Conservation (phyloP, 2,113 vertebrate species). For the Lagopus leucura region DNA sequence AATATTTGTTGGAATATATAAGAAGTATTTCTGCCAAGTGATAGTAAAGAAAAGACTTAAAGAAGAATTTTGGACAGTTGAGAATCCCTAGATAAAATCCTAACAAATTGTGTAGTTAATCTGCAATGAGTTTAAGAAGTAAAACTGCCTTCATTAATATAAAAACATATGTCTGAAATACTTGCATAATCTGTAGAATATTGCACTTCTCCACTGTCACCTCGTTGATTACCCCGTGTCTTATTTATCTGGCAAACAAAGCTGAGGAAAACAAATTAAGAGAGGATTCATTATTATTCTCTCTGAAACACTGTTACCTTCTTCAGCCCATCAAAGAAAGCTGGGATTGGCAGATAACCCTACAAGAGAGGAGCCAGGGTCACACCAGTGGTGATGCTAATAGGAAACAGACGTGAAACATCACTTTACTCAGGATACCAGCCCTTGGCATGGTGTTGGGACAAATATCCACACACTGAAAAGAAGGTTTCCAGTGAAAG, state of each 20-base stretch:
- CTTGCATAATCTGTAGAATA: constrained; percentile 14
- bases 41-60: constrained; percentile 53
- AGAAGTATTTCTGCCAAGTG: constrained; percentile 56
- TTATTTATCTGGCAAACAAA: neutral
- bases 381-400: neutral
- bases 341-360: neutral
- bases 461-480: neutral
- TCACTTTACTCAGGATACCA: neutral
- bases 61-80: constrained; percentile 54
- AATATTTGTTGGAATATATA: constrained; percentile 59
- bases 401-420: neutral
- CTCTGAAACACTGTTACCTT: neutral
- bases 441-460: neutral
- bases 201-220: neutral
- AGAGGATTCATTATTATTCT: neutral
- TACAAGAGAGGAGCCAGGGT: neutral
- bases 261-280: neutral
- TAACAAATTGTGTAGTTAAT: constrained; percentile 36
- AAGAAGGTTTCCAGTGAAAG: neutral
- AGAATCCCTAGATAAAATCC: constrained; percentile 59
- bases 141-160: neutral
- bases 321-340: neutral
- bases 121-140: neutral
- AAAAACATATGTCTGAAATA: neutral
- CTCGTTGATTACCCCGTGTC: neutral